Evolutionary conservation across 2,113 vertebrate species (phyloP).

Genomic region (Galbula dea): DNA sequence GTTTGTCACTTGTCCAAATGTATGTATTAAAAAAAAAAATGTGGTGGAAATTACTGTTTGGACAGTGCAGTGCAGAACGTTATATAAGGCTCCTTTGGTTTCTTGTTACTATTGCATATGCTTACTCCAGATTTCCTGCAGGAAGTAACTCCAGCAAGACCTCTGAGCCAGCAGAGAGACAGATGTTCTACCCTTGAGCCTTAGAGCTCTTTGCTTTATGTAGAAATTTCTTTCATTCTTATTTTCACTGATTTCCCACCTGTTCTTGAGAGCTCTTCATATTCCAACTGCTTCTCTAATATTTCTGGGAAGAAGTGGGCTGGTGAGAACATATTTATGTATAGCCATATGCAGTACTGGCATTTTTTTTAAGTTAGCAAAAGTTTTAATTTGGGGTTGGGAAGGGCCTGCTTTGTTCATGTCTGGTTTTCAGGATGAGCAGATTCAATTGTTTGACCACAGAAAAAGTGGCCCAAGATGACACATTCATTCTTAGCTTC

Average conservation of each 20-base stretch:
- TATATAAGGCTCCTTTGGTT: not conserved
- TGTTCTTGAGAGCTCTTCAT: not conserved
- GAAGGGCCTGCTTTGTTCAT: not conserved
- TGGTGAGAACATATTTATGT: not conserved
- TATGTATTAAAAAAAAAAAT: not conserved
- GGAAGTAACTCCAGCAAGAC: slow-evolving; percentile 21
- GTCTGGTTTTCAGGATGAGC: not conserved
- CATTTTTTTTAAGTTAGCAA: not conserved
- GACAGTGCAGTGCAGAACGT: not conserved
- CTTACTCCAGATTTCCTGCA: slow-evolving; percentile 17
- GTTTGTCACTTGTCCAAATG: not conserved
- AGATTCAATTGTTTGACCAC: not conserved
- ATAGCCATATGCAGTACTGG: not conserved
- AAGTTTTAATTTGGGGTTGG: not conserved
- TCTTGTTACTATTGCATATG: slow-evolving; percentile 5
- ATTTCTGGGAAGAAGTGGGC: not conserved
- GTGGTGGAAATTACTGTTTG: not conserved
- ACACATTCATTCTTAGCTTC: not conserved
- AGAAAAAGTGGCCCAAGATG: not conserved
- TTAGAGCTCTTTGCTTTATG: not conserved
- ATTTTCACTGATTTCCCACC: not conserved
- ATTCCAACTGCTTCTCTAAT: not conserved
- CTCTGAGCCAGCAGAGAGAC: not conserved
- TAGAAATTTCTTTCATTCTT: not conserved
- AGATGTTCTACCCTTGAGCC: slow-evolving; percentile 8